Base-by-base conservation (phyloP, 2,797 vertebrate species). In the Australoheros facetus region DNA sequence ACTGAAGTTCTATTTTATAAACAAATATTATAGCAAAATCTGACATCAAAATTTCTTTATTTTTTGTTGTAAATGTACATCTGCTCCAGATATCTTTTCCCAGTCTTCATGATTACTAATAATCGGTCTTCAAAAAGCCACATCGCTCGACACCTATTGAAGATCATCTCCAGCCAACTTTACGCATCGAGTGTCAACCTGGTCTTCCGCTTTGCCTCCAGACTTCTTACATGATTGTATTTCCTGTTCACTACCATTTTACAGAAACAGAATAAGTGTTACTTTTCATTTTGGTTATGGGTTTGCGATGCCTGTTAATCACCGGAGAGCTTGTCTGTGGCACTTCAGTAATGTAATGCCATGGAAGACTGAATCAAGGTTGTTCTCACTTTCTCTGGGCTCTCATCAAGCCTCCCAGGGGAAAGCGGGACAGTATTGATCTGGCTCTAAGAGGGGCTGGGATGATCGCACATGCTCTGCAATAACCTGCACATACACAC, bases 361-460 rank as follows among this genome's bases (percentile, higher is more conserved):
- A 45, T 32, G 5, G 2, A 58, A 73, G 48, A 55, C 53, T 3
- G 11, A 54, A 78, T 64, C 0, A 1, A 60, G 66, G 26, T 42
- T 70, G 26, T 54, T 73, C 79, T 75, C 17, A 2, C 58, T 54
- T 69, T 78, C 77, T 78, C 78, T 71, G 62, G 21, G 78, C 62
- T 78, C 73, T 37, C 54, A 70, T 78, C 58, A 74, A 81, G 72
- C 82, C 76, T 76, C 76, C 34, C 7, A 21, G 57, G 73, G 72
- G 59, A 69, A 16, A 19, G 42, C 23, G 9, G 37, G 75, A 74
- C 28, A 7, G 10, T 70, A 92, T 91, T 86, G 91, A 92, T 91
- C 81, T 45, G 70, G 54, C 77, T 75, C 71, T 76, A 71, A 77
- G 77, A 78, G 84, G n/a, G 58, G 58, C 55, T 3, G 1, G 58